Evolutionary conservation across 2,888 invertebrate genomes (phyloP), one percentile per base, ranked within the genome.

Genomic region (Liopterus haemorrhoidalis): DNA sequence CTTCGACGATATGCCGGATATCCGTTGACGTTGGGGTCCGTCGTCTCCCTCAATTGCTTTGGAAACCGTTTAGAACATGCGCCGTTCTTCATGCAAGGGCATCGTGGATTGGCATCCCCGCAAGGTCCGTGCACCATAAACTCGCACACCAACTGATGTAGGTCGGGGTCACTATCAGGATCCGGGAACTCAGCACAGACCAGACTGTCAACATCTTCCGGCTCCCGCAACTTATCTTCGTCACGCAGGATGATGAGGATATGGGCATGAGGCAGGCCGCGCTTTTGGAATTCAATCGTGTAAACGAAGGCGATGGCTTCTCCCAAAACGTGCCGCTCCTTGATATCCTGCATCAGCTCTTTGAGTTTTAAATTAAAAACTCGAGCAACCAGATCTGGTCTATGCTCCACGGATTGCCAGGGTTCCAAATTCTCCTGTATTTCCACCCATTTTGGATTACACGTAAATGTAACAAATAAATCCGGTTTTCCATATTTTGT

Each of bases 21-120:
- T 5, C 56, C 57, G 46, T 58, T 51, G 25, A 43, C 54, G 50
- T 50, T 49, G 25, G 50, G 48, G 16, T 28, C 46, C 30, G 54
- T 58, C 33, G 50, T 41, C 18, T 51, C 44, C 9, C 35, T 30
- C 37, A 57, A 58, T 37, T 39, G 4, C 52, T 59, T 60, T 5
- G 60, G 59, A 48, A 52, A 61, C 30, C 54, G 45, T 49, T 62
- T 61, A 3, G 53, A 47, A 28, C 58, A 59, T 50, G 56, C 54
- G 11, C 51, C 53, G 30, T 56, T 44, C 36, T 35, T 35, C 49
- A 52, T 54, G 22, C 49, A 53, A 5, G 41, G 36, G 8, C 45
- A 41, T 12, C 36, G 28, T 6, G 39, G 24, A 44, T 52, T 49
- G 5, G 45, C 11, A 11, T 25, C 41, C 18, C 53, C 46, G 51